Evolutionary conservation across 2,888 invertebrate genomes (phyloP).

Genomic region (Cheilosia variabilis): DNA sequence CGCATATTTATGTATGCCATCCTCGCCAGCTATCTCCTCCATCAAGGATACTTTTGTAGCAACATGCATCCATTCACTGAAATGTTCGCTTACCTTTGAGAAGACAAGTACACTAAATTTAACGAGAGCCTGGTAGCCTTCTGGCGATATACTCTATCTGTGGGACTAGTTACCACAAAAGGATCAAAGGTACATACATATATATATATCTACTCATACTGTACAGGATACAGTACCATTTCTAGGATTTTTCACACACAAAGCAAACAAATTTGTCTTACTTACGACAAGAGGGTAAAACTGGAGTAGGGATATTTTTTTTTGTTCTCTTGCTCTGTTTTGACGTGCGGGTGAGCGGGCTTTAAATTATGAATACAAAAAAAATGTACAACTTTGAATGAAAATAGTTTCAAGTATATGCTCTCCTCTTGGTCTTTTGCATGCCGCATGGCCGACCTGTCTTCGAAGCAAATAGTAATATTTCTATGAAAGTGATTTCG

Average conservation of each 20-base stretch:
- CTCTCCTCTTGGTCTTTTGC: constrained; percentile 12
- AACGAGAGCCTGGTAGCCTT: constrained; percentile 67
- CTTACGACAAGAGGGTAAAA: constrained; percentile 48
- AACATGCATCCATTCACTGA: constrained; percentile 55
- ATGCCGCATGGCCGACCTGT: constrained; percentile 9
- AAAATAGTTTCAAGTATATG: constrained; percentile 57
- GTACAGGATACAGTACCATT: constrained; percentile 21
- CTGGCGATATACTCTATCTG: constrained; percentile 51
- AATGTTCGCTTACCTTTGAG: constrained; percentile 69
- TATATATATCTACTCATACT: not conserved
- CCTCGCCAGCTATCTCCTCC: constrained; percentile 43
- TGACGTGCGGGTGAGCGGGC: constrained; percentile 24
- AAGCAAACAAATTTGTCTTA: constrained; percentile 69
- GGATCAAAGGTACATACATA: constrained; percentile 60
- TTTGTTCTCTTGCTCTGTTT: constrained; percentile 24
- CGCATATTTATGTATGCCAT: constrained; percentile 39
- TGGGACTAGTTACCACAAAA: constrained; percentile 60
- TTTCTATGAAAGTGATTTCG: constrained; percentile 34
- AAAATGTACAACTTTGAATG: constrained; percentile 29
- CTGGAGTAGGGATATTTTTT: constrained; percentile 51
- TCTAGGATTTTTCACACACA: constrained; percentile 64
- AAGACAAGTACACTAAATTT: constrained; percentile 63
- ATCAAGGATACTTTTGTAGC: constrained; percentile 58
- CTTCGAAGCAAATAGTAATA: constrained; percentile 3
- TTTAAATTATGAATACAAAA: constrained; percentile 5